Conservation (phyloP, 2,113 vertebrate genomes). For the Tyto alba region DNA sequence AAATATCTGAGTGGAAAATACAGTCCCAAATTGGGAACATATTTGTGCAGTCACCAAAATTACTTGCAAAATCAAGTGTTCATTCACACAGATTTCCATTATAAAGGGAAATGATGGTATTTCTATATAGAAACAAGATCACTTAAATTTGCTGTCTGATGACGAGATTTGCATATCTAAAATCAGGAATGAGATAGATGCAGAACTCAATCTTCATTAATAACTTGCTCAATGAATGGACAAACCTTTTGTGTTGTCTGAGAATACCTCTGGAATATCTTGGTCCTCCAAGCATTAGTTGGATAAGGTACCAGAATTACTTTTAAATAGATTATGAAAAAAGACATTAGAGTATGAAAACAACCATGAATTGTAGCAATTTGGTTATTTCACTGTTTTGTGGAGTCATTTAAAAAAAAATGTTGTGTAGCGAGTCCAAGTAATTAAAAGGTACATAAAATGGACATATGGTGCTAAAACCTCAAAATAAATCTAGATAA, state of each 20-base stretch:
- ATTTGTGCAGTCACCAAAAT: not conserved
- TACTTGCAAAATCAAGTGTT: not conserved
- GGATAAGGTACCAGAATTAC: not conserved
- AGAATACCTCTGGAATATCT: not conserved
- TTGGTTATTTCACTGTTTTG: not conserved
- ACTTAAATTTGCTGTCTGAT: not conserved
- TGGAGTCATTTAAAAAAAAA: not conserved
- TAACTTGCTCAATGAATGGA: not conserved
- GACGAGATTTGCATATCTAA: not conserved
- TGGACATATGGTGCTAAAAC: not conserved
- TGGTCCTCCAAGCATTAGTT: no score
- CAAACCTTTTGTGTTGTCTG: not conserved
- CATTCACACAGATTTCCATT: not conserved
- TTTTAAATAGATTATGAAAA: not conserved
- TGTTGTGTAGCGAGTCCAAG: not conserved
- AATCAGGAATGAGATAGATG: not conserved
- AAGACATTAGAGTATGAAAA: not conserved
- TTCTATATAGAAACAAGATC: not conserved
- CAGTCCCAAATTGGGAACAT: not conserved
- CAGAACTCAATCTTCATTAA: not conserved
- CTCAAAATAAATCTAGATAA: not conserved
- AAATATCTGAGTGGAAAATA: not conserved
- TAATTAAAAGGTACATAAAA: not conserved
- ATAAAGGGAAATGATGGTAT: not conserved
- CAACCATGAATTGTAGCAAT: not conserved